A percentile compares a stretch with the other conserved stretches of the same genome.
phyloP scores from a whole-genome alignment of 2,113 vertebrate species.

The Colius striatus region DNA sequence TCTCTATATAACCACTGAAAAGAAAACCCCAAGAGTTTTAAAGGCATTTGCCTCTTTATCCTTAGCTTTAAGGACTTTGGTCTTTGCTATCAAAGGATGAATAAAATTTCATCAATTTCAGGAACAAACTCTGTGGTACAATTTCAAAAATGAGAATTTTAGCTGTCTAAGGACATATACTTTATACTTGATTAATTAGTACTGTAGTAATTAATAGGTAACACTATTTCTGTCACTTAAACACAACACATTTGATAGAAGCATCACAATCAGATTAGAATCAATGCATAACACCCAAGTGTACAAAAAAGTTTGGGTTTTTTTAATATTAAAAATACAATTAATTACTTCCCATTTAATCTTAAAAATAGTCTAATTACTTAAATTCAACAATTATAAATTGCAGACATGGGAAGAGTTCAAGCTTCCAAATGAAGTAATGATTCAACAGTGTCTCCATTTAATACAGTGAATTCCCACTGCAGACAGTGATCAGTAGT shows the following conservation, averaged over 20 bases:
- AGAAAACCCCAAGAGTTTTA: neutral
- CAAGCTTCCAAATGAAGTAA: neutral
- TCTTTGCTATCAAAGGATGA: neutral
- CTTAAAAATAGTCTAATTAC: neutral
- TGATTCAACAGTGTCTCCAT: neutral
- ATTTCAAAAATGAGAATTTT: neutral
- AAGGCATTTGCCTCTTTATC: neutral
- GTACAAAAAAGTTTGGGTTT: accelerated
- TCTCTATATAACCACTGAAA: neutral
- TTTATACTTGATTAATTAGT: neutral
- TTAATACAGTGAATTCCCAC: neutral
- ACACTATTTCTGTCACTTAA: neutral
- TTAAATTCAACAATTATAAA: neutral
- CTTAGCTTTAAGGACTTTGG: neutral
- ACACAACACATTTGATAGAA: neutral
- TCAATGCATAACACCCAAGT: neutral
- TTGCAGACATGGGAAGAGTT: neutral
- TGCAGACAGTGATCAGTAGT: neutral
- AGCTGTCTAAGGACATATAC: neutral
- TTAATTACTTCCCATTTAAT: neutral
- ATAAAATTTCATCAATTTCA: neutral
- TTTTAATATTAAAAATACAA: neutral
- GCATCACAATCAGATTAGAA: neutral
- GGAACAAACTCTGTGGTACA: neutral
- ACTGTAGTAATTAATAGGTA: neutral